phyloP scores from a whole-genome alignment of 2,888 invertebrate species.

The Artemia sinica region DNA sequence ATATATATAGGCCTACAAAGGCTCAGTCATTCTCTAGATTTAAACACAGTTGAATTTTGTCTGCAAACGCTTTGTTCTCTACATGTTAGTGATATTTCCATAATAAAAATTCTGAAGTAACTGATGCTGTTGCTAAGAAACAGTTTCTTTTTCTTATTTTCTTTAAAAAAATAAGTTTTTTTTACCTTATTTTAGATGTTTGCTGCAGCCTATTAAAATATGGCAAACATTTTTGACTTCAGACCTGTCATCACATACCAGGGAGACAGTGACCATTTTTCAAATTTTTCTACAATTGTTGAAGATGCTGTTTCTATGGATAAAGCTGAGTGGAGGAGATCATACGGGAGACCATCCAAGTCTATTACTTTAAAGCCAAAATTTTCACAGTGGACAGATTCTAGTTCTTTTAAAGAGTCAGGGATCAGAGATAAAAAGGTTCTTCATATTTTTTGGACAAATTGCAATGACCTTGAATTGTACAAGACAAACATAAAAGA shows the following conservation, averaged over 20 bases:
- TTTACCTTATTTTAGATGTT: too few species aligned
- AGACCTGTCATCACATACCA: slow-evolving; percentile 41
- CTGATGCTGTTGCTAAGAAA: too few species aligned
- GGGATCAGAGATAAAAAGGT: slow-evolving; percentile 63
- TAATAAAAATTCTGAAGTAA: too few species aligned
- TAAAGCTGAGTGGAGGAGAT: slow-evolving; percentile 75
- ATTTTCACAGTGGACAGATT: slow-evolving; percentile 34
- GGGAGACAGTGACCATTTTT: slow-evolving; percentile 67
- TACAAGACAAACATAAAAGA: slow-evolving; percentile 75
- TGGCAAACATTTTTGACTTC: neutral
- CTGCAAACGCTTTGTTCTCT: too few species aligned
- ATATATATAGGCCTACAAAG: too few species aligned
- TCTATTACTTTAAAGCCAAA: slow-evolving; percentile 63
- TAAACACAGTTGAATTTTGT: too few species aligned
- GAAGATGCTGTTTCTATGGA: slow-evolving; percentile 66
- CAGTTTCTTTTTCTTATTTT: too few species aligned
- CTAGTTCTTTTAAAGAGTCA: slow-evolving; percentile 50
- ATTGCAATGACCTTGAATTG: slow-evolving; percentile 76
- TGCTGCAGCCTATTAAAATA: too few species aligned
- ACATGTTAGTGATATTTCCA: too few species aligned
- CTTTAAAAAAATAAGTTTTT: too few species aligned
- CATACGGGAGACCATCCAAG: slow-evolving; percentile 67
- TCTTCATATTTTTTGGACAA: slow-evolving; percentile 85
- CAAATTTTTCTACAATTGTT: slow-evolving; percentile 57
- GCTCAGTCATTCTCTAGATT: too few species aligned